phyloP scores from a whole-genome alignment of 2,113 vertebrate species.

The Mustelus asterias region DNA sequence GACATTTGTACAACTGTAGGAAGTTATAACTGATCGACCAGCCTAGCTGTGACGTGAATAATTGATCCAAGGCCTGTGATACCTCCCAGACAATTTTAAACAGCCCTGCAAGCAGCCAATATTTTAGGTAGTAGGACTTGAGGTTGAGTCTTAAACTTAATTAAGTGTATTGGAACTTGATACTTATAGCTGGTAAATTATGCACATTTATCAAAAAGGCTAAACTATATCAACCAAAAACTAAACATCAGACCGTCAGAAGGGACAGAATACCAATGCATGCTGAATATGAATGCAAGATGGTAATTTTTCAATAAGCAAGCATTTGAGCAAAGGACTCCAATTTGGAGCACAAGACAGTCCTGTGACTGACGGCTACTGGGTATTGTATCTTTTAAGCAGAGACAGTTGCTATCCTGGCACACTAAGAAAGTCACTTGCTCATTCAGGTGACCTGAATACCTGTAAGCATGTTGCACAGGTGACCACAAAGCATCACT shows the following conservation, averaged over 20 bases:
- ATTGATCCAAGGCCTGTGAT: not conserved
- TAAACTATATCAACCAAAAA: not conserved
- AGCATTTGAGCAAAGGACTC: not conserved
- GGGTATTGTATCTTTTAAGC: too few species aligned
- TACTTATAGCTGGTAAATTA: not conserved
- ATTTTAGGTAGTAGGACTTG: not conserved
- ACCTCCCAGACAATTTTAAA: not conserved
- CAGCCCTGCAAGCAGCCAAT: not conserved
- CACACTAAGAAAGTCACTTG: too few species aligned
- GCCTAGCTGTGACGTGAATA: not conserved
- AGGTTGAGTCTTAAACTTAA: not conserved
- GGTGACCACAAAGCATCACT: not conserved
- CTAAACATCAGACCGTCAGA: not conserved
- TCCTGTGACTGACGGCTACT: too few species aligned
- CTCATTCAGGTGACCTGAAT: too few species aligned
- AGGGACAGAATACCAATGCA: not conserved
- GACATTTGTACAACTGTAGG: not conserved
- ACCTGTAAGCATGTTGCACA: too few species aligned
- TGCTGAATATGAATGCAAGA: not conserved
- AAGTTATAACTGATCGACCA: not conserved
- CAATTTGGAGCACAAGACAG: not conserved
- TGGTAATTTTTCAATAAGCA: not conserved
- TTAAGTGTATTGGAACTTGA: not conserved
- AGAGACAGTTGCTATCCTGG: too few species aligned
- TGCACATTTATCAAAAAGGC: not conserved